Evolutionary conservation across 2,797 vertebrate species (phyloP).

Genomic region (Tadarida brasiliensis): DNA sequence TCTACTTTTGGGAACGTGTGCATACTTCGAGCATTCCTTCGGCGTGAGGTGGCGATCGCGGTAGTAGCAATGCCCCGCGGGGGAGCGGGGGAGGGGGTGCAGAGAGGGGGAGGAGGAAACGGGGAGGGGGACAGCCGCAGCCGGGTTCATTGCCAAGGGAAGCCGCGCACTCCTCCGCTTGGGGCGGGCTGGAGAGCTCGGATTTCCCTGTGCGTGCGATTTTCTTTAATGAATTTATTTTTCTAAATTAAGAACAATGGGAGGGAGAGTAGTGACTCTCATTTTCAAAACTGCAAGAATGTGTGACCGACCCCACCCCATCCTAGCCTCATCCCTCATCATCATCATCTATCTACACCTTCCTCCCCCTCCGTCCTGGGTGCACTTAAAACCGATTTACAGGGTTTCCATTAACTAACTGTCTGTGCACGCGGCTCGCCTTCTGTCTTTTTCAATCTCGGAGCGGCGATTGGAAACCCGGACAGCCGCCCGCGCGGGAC

Average conservation of each 20-base stretch:
- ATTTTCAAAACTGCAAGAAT: not conserved
- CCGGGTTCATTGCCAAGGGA: constrained; percentile 71
- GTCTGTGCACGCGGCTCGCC: constrained; percentile 83
- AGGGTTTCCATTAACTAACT: constrained; percentile 86
- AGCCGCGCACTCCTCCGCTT: constrained; percentile 65
- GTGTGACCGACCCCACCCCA: not conserved
- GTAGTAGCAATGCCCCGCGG: constrained; percentile 78
- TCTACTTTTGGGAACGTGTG: constrained; percentile 93
- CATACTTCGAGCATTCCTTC: constrained; percentile 95
- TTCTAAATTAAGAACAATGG: constrained; percentile 71
- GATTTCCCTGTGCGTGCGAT: constrained; percentile 76
- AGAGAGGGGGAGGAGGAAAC: not conserved
- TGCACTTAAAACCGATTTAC: constrained; percentile 81
- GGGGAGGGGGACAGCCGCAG: constrained; percentile 43
- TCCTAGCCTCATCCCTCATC: not conserved
- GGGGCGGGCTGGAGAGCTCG: constrained; percentile 76
- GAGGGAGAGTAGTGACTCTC: not conserved
- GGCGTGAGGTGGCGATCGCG: constrained; percentile 89
- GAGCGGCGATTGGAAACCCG: constrained; percentile 69
- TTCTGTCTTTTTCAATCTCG: constrained; percentile 65
- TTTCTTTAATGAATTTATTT: constrained; percentile 74
- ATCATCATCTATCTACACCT: not conserved
- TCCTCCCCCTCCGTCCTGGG: constrained; percentile 69
- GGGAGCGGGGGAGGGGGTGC: constrained; percentile 13
- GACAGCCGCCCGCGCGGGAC: constrained; percentile 55